phyloP scores from a whole-genome alignment of 2,888 invertebrate genomes.

The Lithodes maja region DNA sequence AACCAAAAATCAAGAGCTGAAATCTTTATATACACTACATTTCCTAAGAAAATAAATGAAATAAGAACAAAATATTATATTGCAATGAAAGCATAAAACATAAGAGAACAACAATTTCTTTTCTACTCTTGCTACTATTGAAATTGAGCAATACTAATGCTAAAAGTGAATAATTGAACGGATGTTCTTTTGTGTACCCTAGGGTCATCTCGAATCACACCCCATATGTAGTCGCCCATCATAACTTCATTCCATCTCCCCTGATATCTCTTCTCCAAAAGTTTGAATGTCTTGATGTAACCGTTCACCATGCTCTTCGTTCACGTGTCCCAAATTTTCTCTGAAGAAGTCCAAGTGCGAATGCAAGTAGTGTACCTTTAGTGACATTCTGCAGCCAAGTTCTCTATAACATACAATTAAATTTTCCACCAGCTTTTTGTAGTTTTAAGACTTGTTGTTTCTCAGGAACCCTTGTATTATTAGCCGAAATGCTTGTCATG shows the following conservation, averaged over 20 bases:
- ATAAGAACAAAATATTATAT: no score
- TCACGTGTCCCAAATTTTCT: conserved; percentile 73
- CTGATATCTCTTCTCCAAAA: conserved; percentile 72
- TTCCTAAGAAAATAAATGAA: no score
- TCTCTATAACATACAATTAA: conserved; percentile 74
- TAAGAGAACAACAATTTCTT: no score
- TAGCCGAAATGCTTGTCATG: conserved; percentile 35
- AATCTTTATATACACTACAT: no score
- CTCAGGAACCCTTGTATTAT: conserved; percentile 58
- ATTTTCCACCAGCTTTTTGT: conserved; percentile 43
- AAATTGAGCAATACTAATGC: no score
- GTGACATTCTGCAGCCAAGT: conserved; percentile 73
- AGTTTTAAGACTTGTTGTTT: conserved; percentile 46
- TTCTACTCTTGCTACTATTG: no score
- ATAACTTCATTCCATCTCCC: conserved; percentile 72
- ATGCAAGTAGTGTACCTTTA: conserved; percentile 73
- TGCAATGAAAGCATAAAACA: no score
- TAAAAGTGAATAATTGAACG: background rate
- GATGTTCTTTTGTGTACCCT: no score
- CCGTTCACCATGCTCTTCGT: conserved; percentile 74
- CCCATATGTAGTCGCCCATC: conserved; percentile 73
- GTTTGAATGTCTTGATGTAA: conserved; percentile 74
- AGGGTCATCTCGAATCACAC: background rate
- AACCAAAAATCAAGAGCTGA: no score
- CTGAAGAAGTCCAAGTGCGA: conserved; percentile 73